Evolutionary conservation across 2,888 invertebrate genomes (phyloP).

Genomic region (Eristalinus aeneus): DNA sequence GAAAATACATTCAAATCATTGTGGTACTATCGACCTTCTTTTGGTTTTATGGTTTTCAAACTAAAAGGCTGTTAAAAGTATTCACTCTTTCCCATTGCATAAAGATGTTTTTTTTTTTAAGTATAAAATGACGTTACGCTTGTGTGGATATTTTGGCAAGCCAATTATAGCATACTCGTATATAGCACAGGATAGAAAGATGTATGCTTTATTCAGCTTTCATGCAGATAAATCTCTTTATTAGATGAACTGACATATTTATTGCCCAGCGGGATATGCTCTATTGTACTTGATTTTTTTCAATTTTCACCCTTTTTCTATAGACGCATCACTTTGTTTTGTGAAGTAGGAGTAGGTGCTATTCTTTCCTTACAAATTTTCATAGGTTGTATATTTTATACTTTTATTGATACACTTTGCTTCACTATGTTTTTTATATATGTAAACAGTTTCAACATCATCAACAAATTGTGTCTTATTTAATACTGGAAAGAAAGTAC

Average conservation of each 20-base stretch:
- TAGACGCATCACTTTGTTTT: constrained; percentile 34
- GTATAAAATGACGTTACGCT: not conserved
- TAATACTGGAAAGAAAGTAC: too few species aligned
- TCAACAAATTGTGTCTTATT: too few species aligned
- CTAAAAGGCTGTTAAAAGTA: not conserved
- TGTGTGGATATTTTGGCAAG: constrained; percentile 1
- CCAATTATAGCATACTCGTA: constrained; percentile 41
- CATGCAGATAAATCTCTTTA: constrained; percentile 67
- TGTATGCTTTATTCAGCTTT: constrained; percentile 52
- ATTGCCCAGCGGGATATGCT: constrained; percentile 75
- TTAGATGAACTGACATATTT: constrained; percentile 74
- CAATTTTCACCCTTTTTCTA: constrained; percentile 28
- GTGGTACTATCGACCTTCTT: constrained; percentile 12
- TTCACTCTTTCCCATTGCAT: not conserved
- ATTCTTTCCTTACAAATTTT: constrained; percentile 54
- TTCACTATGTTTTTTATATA: too few species aligned
- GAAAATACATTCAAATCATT: constrained; percentile 30
- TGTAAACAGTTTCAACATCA: too few species aligned
- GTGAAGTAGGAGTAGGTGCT: constrained; percentile 4
- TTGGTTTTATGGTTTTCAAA: constrained; percentile 40
- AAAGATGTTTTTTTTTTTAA: not conserved
- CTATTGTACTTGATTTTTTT: constrained; percentile 21
- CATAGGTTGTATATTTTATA: constrained; percentile 12
- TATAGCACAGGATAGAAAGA: constrained; percentile 39
- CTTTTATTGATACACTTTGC: too few species aligned